Percentiles rank a stretch among this genome's conserved stretches.
Evolutionary conservation across 2,113 vertebrate genomes (phyloP).

Genomic region (Nematolebias whitei): DNA sequence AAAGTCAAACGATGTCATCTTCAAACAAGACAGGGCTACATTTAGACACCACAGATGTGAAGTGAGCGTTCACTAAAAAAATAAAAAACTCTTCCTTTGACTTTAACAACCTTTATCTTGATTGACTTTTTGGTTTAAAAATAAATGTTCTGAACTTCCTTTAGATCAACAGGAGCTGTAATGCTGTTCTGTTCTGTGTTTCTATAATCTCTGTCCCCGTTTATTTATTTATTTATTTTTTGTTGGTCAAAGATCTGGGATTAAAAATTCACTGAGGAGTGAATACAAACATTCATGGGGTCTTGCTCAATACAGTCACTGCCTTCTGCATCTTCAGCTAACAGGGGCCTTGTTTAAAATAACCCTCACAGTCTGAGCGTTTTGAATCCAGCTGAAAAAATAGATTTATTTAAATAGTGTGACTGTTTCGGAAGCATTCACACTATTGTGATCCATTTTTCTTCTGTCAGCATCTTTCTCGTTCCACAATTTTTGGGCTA

Average conservation of each 20-base stretch:
- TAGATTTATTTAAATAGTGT: constrained; percentile 31
- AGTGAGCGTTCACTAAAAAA: background rate
- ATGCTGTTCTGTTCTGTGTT: no score
- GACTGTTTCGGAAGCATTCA: no score
- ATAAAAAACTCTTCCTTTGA: no score
- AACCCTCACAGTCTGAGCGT: constrained; percentile 26
- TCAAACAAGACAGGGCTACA: background rate
- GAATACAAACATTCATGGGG: constrained; percentile 12
- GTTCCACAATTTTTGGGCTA: no score
- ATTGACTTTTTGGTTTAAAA: no score
- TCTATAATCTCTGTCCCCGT: background rate
- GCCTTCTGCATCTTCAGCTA: no score
- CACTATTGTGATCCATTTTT: no score
- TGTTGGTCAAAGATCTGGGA: constrained; percentile 1
- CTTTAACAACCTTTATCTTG: background rate
- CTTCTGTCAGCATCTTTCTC: no score
- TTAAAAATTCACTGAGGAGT: background rate
- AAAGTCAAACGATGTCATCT: background rate
- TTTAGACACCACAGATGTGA: background rate
- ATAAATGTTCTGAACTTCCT: no score
- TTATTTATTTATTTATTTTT: constrained; percentile 15
- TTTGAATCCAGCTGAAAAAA: constrained; percentile 27
- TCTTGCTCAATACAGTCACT: no score
- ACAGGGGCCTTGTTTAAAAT: constrained; percentile 15
- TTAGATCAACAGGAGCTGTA: no score